These are phyloP conservation scores for Callionymus lyra DNA, from an alignment of 2,113 vertebrate genomes.

Conservation along the genomic window DNA sequence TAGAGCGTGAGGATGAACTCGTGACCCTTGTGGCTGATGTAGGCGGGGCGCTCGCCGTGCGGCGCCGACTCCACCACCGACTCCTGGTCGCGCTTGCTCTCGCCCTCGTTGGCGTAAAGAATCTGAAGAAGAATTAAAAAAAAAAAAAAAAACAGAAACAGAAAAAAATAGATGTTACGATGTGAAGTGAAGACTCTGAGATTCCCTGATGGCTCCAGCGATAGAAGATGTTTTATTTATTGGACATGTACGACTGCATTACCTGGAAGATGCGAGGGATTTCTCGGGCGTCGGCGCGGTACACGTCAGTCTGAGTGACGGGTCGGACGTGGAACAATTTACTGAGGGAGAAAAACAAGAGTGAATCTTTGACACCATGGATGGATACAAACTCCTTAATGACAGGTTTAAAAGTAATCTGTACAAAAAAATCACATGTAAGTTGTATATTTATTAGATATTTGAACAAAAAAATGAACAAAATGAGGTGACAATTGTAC, in stretches of 20 bases:
- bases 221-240: constrained; percentile 4
- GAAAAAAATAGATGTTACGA: background rate
- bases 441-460: too few relatives aligned
- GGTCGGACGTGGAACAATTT: constrained; percentile 94
- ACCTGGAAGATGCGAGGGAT: constrained; percentile 98
- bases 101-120: constrained; percentile 92
- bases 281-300: constrained; percentile 88
- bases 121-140: constrained; percentile 63
- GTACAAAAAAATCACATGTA: too few relatives aligned
- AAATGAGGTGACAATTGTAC: too few relatives aligned
- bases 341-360: constrained; percentile 50
- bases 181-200: too few relatives aligned
- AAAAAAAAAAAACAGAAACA: constrained; percentile 73
- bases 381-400: too few relatives aligned
- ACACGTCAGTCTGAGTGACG: constrained; percentile 96
- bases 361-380: too few relatives aligned
- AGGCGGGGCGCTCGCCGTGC: constrained; percentile 77
- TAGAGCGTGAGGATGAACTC: constrained; percentile 93
- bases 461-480: too few relatives aligned
- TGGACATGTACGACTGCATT: background rate
- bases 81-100: constrained; percentile 88
- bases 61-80: constrained; percentile 65
- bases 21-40: constrained; percentile 90
- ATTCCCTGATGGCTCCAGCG: too few relatives aligned
- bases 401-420: too few relatives aligned